phyloP scores from a whole-genome alignment of 2,888 invertebrate species.

The Eugnorisma glareosa region DNA sequence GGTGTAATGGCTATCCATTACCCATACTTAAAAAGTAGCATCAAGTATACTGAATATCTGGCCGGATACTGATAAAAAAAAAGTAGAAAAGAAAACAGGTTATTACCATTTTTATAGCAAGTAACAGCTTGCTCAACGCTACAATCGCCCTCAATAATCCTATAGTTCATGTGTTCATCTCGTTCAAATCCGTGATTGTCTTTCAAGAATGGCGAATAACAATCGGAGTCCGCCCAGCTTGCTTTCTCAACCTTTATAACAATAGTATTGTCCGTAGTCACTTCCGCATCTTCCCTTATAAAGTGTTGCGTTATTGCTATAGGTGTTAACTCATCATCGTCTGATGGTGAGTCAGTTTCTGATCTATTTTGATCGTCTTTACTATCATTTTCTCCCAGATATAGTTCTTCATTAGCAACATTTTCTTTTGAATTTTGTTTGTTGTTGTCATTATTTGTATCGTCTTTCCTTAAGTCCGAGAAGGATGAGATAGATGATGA shows the following conservation, averaged over 20 bases:
- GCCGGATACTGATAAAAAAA: background rate
- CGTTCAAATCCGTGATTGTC: constrained; percentile 76
- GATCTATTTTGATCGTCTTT: background rate
- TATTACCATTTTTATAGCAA: constrained; percentile 76
- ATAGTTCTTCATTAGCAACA: background rate
- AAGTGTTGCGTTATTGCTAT: constrained; percentile 35
- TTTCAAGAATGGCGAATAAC: constrained; percentile 73
- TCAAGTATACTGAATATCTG: background rate
- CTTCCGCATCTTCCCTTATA: constrained; percentile 37
- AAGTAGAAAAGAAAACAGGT: background rate
- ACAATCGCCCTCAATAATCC: constrained; percentile 74
- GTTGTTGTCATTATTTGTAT: background rate
- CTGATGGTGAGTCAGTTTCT: constrained; percentile 31
- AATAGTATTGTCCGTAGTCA: constrained; percentile 39
- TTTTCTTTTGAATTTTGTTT: constrained; percentile 16
- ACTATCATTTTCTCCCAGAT: background rate
- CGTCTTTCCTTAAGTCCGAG: background rate
- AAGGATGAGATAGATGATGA: background rate
- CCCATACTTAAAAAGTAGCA: background rate
- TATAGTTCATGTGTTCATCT: constrained; percentile 65
- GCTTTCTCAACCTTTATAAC: constrained; percentile 65
- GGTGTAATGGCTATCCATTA: background rate
- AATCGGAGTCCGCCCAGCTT: constrained; percentile 64
- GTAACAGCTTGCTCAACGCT: constrained; percentile 76
- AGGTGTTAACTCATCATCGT: constrained; percentile 50